These are phyloP conservation scores for Paracentrotus lividus DNA, from an alignment of 53 echinoderm and acorn worm genomes.

Conservation along the genomic window DNA sequence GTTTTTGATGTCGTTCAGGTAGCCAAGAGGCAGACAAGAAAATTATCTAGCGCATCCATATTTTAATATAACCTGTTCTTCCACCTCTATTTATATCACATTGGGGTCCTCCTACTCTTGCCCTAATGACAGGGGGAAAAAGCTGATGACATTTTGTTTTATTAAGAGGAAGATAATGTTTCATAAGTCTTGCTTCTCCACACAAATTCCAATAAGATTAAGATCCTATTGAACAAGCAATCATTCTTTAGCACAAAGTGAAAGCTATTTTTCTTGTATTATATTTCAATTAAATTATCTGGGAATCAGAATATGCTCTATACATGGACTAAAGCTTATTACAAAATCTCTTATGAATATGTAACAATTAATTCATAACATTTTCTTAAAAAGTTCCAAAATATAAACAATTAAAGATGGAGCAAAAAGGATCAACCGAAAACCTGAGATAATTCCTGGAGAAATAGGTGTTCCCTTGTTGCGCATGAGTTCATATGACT, in stretches of 20 bases:
- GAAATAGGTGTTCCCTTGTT: not conserved
- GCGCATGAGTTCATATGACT: not conserved
- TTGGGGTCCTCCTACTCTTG: not conserved
- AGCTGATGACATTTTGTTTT: not conserved
- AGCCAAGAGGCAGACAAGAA: conserved; percentile 13
- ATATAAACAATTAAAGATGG: too few species aligned
- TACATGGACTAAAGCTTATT: too few species aligned
- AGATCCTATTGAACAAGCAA: not conserved
- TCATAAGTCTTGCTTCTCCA: not conserved
- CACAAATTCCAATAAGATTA: not conserved
- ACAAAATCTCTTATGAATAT: too few species aligned
- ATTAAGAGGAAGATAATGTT: not conserved
- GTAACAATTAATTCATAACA: too few species aligned
- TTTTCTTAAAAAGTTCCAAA: too few species aligned
- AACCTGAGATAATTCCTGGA: too few species aligned
- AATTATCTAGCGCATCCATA: not conserved
- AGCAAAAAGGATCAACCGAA: too few species aligned
- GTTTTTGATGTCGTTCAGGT: not conserved
- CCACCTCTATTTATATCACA: conserved; percentile 11
- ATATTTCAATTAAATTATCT: too few species aligned
- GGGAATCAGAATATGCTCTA: too few species aligned
- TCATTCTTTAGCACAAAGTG: too few species aligned
- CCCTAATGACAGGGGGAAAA: not conserved
- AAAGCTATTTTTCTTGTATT: too few species aligned
- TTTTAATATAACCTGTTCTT: not conserved